Conservation (phyloP, 2,113 vertebrate species). For the cat (Felis catus) region F.catus_Fca126_mat1.0 CM031422.1:11177001-11177500, state of each 20-base stretch:
- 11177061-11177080: background rate
- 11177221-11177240: too few relatives aligned
- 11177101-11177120: too few relatives aligned
- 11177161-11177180: too few relatives aligned
- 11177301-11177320: background rate
- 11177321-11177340: background rate
- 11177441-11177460: background rate
- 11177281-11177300: too few relatives aligned
- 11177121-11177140: too few relatives aligned
- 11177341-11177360: background rate
- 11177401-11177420: background rate
- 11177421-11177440: background rate
- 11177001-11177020: background rate
- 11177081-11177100: too few relatives aligned
- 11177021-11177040: background rate
- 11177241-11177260: too few relatives aligned
- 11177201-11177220: too few relatives aligned
- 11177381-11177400: background rate
- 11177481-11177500: too few relatives aligned
- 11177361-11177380: background rate
- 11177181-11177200: too few relatives aligned
- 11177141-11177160: too few relatives aligned
- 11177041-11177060: background rate
- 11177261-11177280: too few relatives aligned
- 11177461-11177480: background rate